A percentile compares a stretch with the other conserved stretches of the same genome.
These are phyloP conservation scores for Solenodon paradoxus DNA, from an alignment of 2,113 vertebrate species.

Conservation along the genomic window DNA sequence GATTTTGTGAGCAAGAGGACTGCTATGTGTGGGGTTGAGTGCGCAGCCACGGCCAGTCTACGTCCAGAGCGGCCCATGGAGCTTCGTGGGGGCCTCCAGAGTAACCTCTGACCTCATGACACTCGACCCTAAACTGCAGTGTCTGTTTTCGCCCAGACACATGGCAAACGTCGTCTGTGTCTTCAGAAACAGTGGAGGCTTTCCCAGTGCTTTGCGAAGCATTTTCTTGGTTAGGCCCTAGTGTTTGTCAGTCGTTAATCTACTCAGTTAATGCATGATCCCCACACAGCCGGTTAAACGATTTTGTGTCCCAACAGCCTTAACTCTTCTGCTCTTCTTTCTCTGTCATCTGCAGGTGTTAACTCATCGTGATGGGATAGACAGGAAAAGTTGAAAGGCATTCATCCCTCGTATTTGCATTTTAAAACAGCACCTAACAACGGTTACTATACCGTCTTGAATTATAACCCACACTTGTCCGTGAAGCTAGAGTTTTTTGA, in stretches of 20 bases:
- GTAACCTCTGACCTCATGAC: constrained; percentile 9
- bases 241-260: background rate
- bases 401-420: constrained; percentile 9
- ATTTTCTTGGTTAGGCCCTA: background rate
- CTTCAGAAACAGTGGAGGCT: background rate
- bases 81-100: background rate
- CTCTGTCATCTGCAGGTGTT: constrained; percentile 42
- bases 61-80: too few relatives aligned
- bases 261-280: background rate
- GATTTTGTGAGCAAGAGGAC: too few relatives aligned
- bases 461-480: background rate
- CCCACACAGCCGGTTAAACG: background rate
- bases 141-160: background rate
- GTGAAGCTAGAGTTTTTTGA: background rate
- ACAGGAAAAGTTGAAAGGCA: constrained; percentile 33
- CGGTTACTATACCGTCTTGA: background rate
- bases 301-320: constrained; percentile 29
- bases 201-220: constrained; percentile 23
- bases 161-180: background rate
- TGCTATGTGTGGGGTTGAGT: too few relatives aligned
- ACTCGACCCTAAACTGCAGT: background rate
- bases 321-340: constrained; percentile 36
- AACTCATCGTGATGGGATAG: constrained; percentile 33
- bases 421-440: constrained; percentile 36
- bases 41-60: too few relatives aligned